Percentiles rank a stretch among this genome's conserved stretches.
Evolutionary conservation across 2,113 vertebrate genomes (phyloP).

Genomic region (Phyllopteryx taeniolatus): DNA sequence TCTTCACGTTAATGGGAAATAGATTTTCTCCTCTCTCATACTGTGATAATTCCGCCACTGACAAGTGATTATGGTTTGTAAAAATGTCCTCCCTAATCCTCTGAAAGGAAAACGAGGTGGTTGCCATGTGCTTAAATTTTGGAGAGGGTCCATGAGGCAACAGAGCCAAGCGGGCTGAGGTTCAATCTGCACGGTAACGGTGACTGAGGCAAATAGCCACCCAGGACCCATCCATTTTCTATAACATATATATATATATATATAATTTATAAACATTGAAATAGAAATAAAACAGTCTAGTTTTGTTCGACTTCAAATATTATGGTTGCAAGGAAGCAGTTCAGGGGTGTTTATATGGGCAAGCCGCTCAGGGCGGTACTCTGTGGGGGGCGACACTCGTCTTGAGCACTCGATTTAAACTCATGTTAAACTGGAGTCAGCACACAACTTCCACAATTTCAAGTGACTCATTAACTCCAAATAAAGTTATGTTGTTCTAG

Average conservation of each 20-base stretch:
- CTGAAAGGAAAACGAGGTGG: neutral
- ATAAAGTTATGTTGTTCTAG: no score
- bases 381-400: no score
- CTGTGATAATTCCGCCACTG: constrained; percentile 9
- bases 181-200: neutral
- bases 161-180: neutral
- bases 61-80: neutral
- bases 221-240: neutral
- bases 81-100: neutral
- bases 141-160: neutral
- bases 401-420: no score
- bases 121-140: neutral
- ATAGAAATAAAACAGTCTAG: no score
- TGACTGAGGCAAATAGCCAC: neutral
- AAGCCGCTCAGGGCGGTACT: no score
- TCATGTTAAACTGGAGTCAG: no score
- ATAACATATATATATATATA: neutral
- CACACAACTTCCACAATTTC: no score
- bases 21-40: constrained; percentile 7
- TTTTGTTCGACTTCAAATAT: no score
- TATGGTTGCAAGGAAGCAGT: no score
- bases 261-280: no score
- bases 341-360: no score
- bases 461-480: no score
- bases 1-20: constrained; percentile 9